A percentile compares a stretch with the other conserved stretches of the same genome.
phyloP scores from a whole-genome alignment of 2,113 vertebrate species.

The Apteryx owenii region DNA sequence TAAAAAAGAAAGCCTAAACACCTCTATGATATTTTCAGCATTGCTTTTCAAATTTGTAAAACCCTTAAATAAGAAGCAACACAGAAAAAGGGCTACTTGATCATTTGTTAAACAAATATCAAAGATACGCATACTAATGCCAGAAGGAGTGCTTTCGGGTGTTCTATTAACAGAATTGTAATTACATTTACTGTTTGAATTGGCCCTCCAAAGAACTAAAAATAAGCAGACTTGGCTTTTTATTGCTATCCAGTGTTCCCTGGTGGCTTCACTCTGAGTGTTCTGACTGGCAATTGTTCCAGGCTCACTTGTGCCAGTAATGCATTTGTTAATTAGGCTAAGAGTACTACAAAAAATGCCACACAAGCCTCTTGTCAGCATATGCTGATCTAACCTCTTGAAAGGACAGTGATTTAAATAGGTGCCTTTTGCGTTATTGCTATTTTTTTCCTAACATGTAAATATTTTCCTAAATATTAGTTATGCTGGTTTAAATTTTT shows the following conservation, averaged over 20 bases:
- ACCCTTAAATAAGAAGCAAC: slow-evolving; percentile 52
- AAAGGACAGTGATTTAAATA: not conserved
- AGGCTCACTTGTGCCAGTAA: slow-evolving; percentile 8
- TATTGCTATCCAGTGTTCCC: slow-evolving; percentile 59
- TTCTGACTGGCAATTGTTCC: slow-evolving; percentile 58
- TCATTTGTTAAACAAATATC: slow-evolving; percentile 73
- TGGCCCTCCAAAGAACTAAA: slow-evolving; percentile 74
- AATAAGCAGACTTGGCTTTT: slow-evolving; percentile 50
- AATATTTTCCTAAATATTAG: slow-evolving; percentile 54
- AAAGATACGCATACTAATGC: slow-evolving; percentile 53
- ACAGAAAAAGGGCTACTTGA: slow-evolving; percentile 43
- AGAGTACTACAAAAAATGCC: slow-evolving; percentile 34
- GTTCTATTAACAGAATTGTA: slow-evolving; percentile 73
- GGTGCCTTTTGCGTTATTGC: not conserved
- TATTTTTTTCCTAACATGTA: not conserved
- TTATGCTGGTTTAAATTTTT: slow-evolving; percentile 57
- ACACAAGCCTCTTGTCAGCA: slow-evolving; percentile 19
- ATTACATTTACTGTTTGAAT: slow-evolving; percentile 77
- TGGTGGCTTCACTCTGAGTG: slow-evolving; percentile 30
- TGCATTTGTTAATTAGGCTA: slow-evolving; percentile 48
- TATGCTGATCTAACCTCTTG: slow-evolving; percentile 49
- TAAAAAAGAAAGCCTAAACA: not conserved
- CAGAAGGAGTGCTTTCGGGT: slow-evolving; percentile 69
- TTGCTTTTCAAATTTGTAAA: slow-evolving; percentile 21
- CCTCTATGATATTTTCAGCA: not conserved